Evolutionary conservation across 1,140 invertebrate species (phyloP).

Genomic region (Mamestra configurata): DNA sequence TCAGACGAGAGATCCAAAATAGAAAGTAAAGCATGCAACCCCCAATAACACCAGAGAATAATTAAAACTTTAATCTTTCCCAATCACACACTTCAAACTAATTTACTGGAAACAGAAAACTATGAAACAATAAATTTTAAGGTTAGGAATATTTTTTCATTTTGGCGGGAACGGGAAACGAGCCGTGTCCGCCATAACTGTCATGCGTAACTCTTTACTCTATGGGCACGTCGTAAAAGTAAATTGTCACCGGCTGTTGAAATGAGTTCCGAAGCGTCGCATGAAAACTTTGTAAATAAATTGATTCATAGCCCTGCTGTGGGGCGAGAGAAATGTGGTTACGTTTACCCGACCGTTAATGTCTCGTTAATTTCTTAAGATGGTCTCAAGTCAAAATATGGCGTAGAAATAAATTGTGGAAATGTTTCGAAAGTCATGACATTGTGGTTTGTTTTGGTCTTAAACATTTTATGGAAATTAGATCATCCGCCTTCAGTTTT

Average conservation of each 20-base stretch:
- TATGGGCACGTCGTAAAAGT: conserved; percentile 83
- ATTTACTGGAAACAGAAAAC: conserved; percentile 60
- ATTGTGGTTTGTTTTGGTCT: conserved; percentile 1
- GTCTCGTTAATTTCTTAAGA: conserved; percentile 48
- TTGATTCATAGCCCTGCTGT: conserved; percentile 75
- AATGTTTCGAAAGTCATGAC: not conserved
- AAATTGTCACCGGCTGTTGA: conserved; percentile 86
- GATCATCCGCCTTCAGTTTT: not conserved
- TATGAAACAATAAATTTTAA: conserved; percentile 58
- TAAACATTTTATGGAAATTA: conserved; percentile 6
- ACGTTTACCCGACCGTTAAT: conserved; percentile 66
- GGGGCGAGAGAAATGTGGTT: conserved; percentile 68
- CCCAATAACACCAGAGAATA: not conserved
- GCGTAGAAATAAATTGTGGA: not conserved
- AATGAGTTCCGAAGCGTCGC: conserved; percentile 60
- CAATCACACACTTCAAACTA: conserved; percentile 30
- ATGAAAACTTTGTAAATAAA: conserved; percentile 70
- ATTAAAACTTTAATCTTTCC: conserved; percentile 17
- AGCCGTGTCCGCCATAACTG: conserved; percentile 83
- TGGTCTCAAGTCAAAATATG: conserved; percentile 40
- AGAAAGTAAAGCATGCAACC: not conserved
- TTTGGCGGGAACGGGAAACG: conserved; percentile 71
- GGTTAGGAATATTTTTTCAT: conserved; percentile 56
- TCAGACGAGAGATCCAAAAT: not conserved
- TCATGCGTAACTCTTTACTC: conserved; percentile 85